A percentile compares a stretch with the other conserved stretches of the same genome.
Evolutionary conservation across 35 echinoderm and acorn worm species (phyloP).

Genomic region (Apostichopus californicus): DNA sequence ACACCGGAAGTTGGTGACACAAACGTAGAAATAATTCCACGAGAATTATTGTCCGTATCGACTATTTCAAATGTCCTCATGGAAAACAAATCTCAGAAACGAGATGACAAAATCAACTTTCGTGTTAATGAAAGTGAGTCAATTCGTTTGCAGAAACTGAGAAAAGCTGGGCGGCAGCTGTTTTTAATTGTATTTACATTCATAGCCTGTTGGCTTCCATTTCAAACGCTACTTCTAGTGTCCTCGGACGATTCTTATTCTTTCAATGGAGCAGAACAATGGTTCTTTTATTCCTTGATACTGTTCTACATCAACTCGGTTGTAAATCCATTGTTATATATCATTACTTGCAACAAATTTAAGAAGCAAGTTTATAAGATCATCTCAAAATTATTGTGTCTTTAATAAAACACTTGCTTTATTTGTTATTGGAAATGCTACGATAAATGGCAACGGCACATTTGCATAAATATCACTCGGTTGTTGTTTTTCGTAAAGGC

Average conservation of each 20-base stretch:
- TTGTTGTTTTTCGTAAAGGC: too few species aligned
- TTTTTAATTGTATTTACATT: constrained; percentile 16
- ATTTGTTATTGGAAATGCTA: too few species aligned
- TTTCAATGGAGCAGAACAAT: background rate
- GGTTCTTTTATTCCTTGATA: background rate
- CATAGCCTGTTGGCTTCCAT: background rate
- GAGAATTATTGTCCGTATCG: too few species aligned
- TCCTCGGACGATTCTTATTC: background rate
- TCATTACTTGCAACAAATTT: background rate
- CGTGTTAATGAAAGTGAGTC: background rate
- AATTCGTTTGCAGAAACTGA: constrained; percentile 1
- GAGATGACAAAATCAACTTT: too few species aligned
- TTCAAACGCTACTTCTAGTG: background rate
- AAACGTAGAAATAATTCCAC: background rate
- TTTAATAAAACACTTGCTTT: too few species aligned
- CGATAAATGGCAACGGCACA: too few species aligned
- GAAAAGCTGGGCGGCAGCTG: constrained; percentile 11
- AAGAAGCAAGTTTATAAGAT: background rate
- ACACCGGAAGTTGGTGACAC: background rate
- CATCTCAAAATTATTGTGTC: background rate
- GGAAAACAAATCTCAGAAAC: background rate
- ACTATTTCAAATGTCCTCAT: too few species aligned
- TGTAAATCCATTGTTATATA: constrained; percentile 11
- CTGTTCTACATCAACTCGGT: background rate
- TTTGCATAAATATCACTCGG: too few species aligned